These are phyloP conservation scores for Sebastes hubbsi DNA, from an alignment of 2,797 vertebrate genomes.

Conservation along the genomic window DNA sequence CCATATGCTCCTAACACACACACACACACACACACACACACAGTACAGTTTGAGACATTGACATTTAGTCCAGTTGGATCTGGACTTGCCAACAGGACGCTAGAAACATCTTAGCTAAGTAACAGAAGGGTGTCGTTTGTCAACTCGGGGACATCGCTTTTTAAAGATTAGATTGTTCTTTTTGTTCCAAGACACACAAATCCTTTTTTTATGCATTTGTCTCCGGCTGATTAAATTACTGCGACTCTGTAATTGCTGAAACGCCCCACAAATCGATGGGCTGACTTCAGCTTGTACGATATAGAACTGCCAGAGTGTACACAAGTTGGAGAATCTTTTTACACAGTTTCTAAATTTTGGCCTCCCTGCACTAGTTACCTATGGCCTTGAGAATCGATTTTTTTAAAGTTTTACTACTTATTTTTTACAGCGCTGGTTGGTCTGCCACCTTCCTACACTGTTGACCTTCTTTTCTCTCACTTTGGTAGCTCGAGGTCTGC, in stretches of 20 bases:
- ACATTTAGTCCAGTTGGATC: background rate
- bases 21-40: background rate
- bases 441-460: conserved; percentile 14
- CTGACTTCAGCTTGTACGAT: background rate
- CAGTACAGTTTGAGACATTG: background rate
- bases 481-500: conserved; percentile 18
- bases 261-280: conserved; percentile 3
- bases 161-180: conserved; percentile 12
- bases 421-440: background rate
- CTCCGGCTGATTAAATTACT: conserved; percentile 19
- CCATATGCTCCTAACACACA: conserved; percentile 13
- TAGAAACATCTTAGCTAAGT: background rate
- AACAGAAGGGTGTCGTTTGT: conserved; percentile 25
- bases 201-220: conserved; percentile 1
- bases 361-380: background rate
- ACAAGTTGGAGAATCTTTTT: background rate
- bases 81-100: background rate
- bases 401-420: conserved; percentile 2
- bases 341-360: background rate
- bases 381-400: conserved; percentile 1
- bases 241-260: conserved; percentile 11
- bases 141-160: background rate
- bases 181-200: conserved; percentile 19
- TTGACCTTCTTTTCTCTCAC: conserved; percentile 38
- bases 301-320: background rate